These are phyloP conservation scores for Phyllostomus hastatus DNA, from an alignment of 2,113 vertebrate species.

Conservation along the genomic window DNA sequence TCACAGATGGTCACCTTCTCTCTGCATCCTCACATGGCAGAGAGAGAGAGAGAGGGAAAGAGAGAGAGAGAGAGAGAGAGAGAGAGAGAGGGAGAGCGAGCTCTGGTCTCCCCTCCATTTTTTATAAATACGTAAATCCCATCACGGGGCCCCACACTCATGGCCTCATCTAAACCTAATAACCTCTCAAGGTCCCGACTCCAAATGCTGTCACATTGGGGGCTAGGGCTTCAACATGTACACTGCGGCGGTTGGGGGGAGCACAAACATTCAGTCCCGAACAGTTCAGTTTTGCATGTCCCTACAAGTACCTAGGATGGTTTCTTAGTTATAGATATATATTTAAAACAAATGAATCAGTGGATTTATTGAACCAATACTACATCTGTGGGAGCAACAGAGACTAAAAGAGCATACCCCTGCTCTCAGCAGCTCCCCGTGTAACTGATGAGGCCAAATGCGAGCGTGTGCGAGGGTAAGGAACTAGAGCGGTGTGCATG, in stretches of 20 bases:
- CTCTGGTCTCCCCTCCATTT: background rate
- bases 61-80: no score
- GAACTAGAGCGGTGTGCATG: background rate
- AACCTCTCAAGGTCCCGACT: background rate
- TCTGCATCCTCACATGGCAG: background rate
- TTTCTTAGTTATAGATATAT: background rate
- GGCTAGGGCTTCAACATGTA: background rate
- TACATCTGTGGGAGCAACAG: background rate
- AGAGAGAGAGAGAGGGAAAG: background rate
- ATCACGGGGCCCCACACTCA: background rate
- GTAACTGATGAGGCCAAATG: conserved; percentile 12
- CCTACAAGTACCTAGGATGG: background rate
- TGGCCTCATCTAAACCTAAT: background rate
- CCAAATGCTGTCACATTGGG: background rate
- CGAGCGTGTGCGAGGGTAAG: background rate
- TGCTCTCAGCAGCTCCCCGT: background rate
- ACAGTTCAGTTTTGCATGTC: background rate
- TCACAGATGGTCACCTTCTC: background rate
- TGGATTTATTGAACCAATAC: background rate
- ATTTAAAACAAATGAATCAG: background rate
- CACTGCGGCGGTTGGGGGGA: background rate
- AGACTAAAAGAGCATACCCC: background rate
- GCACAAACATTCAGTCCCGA: background rate
- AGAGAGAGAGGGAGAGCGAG: no score
- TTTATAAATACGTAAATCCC: background rate